A percentile compares a stretch with the other conserved stretches of the same genome.
Conservation (phyloP, 2,888 invertebrate genomes). For the Tetragonisca angustula region DNA sequence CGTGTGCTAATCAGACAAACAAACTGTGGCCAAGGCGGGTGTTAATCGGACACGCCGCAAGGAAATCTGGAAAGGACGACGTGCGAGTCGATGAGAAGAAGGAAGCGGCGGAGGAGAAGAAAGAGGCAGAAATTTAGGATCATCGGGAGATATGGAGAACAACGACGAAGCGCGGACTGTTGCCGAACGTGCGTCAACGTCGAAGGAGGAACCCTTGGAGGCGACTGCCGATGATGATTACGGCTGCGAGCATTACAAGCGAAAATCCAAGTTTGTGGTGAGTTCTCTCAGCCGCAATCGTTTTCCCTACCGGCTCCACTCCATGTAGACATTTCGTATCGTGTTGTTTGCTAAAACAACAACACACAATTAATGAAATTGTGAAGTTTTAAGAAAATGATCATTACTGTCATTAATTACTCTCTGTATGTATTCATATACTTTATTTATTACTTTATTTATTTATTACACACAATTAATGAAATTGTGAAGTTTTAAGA, state of each 20-base stretch:
- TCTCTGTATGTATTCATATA: too few species aligned
- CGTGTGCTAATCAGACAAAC: conserved; percentile 61
- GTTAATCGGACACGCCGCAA: conserved; percentile 47
- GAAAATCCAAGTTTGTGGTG: conserved; percentile 94
- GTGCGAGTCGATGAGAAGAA: conserved; percentile 61
- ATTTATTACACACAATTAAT: neutral
- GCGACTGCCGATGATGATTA: conserved; percentile 72
- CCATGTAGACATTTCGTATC: neutral
- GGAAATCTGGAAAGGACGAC: conserved; percentile 65
- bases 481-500: neutral
- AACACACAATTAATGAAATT: neutral
- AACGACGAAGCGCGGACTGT: conserved; percentile 46
- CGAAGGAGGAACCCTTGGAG: conserved; percentile 48
- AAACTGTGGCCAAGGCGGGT: conserved; percentile 54
- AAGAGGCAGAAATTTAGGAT: conserved; percentile 54
- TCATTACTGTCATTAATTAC: neutral
- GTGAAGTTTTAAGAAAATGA: neutral
- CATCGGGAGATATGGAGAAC: conserved; percentile 57
- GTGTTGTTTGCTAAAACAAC: neutral
- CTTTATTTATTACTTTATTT: too few species aligned
- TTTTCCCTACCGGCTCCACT: neutral
- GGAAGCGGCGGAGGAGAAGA: conserved; percentile 56
- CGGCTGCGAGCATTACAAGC: conserved; percentile 93
- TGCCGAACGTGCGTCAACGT: conserved; percentile 59
- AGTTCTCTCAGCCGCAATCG: conserved; percentile 81